Evolutionary conservation across 2,113 vertebrate genomes (phyloP), one percentile per base, ranked within the genome.

Genomic region (Patagioenas fasciata): DNA sequence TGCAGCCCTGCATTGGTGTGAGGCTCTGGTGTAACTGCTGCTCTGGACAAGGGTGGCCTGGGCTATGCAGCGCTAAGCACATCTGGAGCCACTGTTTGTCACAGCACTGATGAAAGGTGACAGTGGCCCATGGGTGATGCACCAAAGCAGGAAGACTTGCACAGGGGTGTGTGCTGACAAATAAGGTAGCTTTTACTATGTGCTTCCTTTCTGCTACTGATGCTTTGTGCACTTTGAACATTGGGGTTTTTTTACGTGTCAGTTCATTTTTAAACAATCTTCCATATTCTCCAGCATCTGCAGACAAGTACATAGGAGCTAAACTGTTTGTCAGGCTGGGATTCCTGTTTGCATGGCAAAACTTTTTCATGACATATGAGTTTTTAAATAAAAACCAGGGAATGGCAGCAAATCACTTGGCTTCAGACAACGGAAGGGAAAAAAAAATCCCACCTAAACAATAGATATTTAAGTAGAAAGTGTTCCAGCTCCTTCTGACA

Each of bases 401-500:
- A 77, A 53, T 90, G 48, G 71, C 71, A 92, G 92, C 79, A 83
- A 96, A 98, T 97, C 91, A 70, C 71, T 96, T 77, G 66, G 81
- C 87, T 84, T 95, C 80, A 89, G 92, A 80, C 91, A 89, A 96
- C 2, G 0, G 85, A 95, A 91, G 82, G 58, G 10, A 13, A 79
- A 79, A 85, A 26, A 91, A 96, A 94, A 83, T 81, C 74, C 83
- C 82, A 93, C 89, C 88, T 91, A 97, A 98, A 98, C 96, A 98
- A 98, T 97, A 97, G 97, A 97, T 97, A 98, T 97, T 98, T 97
- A 97, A 98, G 96, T 88, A 95, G 95, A 97, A 98, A 98, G 98
- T 97, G 97, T 97, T 98, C 97, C 97, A 96, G 97, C 94, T 96
- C 94, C 97, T 97, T 89, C 97, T 98, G 98, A 98, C 98, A 98